A percentile compares a stretch with the other conserved stretches of the same genome.
Conservation (phyloP, 2,797 vertebrate genomes). For the Momotus momota region DNA sequence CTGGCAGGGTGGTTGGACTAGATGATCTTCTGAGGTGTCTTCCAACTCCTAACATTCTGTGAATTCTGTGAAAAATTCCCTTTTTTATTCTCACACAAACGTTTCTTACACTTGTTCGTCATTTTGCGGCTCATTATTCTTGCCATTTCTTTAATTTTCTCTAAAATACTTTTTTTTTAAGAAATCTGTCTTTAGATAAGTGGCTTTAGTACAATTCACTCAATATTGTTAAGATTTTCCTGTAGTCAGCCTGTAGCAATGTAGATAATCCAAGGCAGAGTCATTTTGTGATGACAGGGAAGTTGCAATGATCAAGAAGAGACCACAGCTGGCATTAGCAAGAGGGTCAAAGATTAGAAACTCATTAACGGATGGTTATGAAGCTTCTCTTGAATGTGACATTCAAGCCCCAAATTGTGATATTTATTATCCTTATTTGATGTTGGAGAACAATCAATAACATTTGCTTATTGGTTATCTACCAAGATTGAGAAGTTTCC, state of each 20-base stretch:
- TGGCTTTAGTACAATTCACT: not conserved
- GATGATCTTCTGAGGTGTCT: too few relatives aligned
- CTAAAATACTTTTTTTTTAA: not conserved
- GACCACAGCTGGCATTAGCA: not conserved
- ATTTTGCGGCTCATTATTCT: not conserved
- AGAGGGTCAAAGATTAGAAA: conserved; percentile 35
- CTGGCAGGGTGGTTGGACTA: too few relatives aligned
- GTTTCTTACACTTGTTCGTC: not conserved
- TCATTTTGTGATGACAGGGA: conserved; percentile 2
- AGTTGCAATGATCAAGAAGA: not conserved
- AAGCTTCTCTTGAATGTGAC: not conserved
- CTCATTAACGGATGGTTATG: conserved; percentile 4
- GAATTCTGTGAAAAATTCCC: not conserved
- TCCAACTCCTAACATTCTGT: too few relatives aligned
- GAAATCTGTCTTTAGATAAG: not conserved
- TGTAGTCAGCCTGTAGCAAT: not conserved
- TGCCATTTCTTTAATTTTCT: not conserved
- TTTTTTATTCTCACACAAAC: not conserved
- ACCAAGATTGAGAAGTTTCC: conserved; percentile 32
- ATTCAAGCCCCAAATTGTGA: conserved; percentile 3
- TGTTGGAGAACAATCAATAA: conserved; percentile 45
- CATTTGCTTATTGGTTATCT: conserved; percentile 50
- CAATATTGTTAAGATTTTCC: not conserved
- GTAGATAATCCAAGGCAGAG: conserved; percentile 10
- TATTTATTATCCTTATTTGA: conserved; percentile 58